Percentiles rank a stretch among this genome's conserved stretches.
phyloP scores from a whole-genome alignment of 1,140 invertebrate genomes.

The Drepana arcuata region DNA sequence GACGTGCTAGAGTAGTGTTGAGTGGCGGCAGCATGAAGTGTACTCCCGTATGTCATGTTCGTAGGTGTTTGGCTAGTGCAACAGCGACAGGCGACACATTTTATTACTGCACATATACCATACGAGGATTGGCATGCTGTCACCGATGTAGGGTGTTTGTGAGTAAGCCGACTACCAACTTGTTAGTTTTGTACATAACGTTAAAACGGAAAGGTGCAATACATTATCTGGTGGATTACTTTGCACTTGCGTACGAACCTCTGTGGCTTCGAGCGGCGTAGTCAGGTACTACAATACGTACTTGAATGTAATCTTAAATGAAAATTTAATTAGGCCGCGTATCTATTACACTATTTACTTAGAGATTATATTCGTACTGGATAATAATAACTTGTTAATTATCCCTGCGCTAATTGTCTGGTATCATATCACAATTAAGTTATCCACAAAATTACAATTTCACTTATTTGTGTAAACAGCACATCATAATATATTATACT shows the following conservation, averaged over 20 bases:
- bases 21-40: slow-evolving; percentile 35
- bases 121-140: slow-evolving; percentile 32
- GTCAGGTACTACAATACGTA: too few species aligned
- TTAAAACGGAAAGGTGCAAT: slow-evolving; percentile 29
- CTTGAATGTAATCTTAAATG: too few species aligned
- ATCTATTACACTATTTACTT: too few species aligned
- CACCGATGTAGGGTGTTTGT: slow-evolving; percentile 39
- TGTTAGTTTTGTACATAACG: slow-evolving; percentile 54
- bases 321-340: too few species aligned
- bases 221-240: too few species aligned
- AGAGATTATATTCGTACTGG: too few species aligned
- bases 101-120: slow-evolving; percentile 18
- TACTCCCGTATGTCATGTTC: slow-evolving; percentile 1
- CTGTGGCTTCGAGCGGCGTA: slow-evolving; percentile 13
- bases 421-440: too few species aligned
- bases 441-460: too few species aligned
- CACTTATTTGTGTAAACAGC: too few species aligned
- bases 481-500: too few species aligned
- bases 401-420: too few species aligned
- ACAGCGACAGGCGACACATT: slow-evolving; percentile 24
- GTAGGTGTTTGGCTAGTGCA: slow-evolving; percentile 5
- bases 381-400: too few species aligned
- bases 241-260: slow-evolving; percentile 22
- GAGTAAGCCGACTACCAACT: slow-evolving; percentile 59
- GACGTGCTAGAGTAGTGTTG: slow-evolving; percentile 46